Percentiles rank a stretch among this genome's conserved stretches.
These are phyloP conservation scores for Pelodiscus sinensis DNA, from an alignment of 2,113 vertebrate species.

Conservation along the genomic window DNA sequence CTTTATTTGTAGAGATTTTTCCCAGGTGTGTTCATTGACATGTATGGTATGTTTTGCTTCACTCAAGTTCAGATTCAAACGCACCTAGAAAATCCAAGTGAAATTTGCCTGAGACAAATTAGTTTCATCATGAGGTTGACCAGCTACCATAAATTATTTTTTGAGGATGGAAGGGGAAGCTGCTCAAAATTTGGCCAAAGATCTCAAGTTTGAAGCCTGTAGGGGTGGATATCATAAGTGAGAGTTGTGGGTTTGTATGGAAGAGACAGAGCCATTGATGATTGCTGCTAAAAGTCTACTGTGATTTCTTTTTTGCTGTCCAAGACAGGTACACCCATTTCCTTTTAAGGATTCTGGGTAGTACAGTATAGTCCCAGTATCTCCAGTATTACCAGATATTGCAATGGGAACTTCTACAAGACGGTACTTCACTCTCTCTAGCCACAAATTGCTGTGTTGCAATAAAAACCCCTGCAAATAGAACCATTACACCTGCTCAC, in stretches of 20 bases:
- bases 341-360: background rate
- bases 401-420: background rate
- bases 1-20: background rate
- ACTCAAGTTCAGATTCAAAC: slow-evolving; percentile 42
- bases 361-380: background rate
- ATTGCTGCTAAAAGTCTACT: background rate
- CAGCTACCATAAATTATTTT: background rate
- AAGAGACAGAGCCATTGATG: background rate
- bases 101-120: background rate
- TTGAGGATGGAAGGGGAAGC: background rate
- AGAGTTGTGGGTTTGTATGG: background rate
- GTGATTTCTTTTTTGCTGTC: background rate
- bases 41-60: slow-evolving; percentile 48
- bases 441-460: background rate
- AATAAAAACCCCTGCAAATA: background rate
- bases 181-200: background rate
- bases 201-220: background rate
- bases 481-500: background rate
- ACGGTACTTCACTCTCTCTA: background rate
- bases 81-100: background rate
- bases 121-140: background rate
- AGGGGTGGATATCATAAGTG: accelerated
- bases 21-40: slow-evolving; percentile 55
- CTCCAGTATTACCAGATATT: background rate
- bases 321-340: background rate